Conservation (phyloP, 1,140 invertebrate genomes). For the Drosophila persimilis region DNA sequence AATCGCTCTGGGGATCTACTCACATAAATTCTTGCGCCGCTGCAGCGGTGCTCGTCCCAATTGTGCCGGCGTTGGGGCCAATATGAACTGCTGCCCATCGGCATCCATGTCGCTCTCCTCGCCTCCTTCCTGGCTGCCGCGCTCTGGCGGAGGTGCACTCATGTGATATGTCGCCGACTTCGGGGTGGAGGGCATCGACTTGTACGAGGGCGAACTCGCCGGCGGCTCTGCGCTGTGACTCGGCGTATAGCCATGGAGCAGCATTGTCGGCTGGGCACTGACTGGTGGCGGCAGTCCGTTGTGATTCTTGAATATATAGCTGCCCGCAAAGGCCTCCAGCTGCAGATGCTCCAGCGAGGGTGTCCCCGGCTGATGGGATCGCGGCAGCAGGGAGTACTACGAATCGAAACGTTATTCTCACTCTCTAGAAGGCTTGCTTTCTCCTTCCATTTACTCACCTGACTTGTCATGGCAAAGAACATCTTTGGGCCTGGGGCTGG, state of each 20-base stretch:
- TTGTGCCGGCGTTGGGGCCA: conserved; percentile 96
- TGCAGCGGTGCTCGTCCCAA: conserved; percentile 93
- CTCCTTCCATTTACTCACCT: conserved; percentile 41
- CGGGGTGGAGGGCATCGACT: conserved; percentile 76
- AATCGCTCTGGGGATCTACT: conserved; percentile 15
- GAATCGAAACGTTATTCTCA: neutral
- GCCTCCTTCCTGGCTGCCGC: conserved; percentile 32
- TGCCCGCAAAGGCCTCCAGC: conserved; percentile 45
- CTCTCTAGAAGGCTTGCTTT: neutral
- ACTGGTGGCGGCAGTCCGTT: conserved; percentile 61
- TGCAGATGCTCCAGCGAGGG: conserved; percentile 62
- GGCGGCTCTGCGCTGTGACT: conserved; percentile 53
- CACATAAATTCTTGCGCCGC: conserved; percentile 84
- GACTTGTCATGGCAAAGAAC: conserved; percentile 71
- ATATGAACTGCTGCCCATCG: conserved; percentile 87
- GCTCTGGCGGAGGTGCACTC: conserved; percentile 69
- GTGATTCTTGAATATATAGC: conserved; percentile 73
- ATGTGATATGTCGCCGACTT: conserved; percentile 69
- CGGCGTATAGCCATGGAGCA: conserved; percentile 67
- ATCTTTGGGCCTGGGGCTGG: conserved; percentile 54
- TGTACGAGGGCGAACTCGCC: conserved; percentile 68
- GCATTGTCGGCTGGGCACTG: conserved; percentile 61
- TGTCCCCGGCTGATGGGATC: conserved; percentile 49
- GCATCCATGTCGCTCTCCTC: conserved; percentile 83
- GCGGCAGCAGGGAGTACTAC: conserved; percentile 64